A percentile compares a stretch with the other conserved stretches of the same genome.
Evolutionary conservation across 1,140 invertebrate genomes (phyloP).

Genomic region (Magallana ariakensis): DNA sequence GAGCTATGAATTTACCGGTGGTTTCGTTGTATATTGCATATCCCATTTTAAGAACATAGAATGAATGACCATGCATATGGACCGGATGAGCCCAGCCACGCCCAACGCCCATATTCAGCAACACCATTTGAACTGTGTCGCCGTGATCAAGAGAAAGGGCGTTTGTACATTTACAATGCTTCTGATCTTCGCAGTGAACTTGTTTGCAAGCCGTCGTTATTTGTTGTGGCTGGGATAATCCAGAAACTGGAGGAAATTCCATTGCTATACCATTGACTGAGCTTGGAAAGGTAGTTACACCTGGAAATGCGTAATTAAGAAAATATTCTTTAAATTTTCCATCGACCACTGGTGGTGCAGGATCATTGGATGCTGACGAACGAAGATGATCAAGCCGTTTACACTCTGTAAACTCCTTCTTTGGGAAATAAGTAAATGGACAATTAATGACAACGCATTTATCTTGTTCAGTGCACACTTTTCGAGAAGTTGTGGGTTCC

Average conservation of each 20-base stretch:
- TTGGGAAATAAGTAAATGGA: slow-evolving; percentile 69
- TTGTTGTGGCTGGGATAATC: slow-evolving; percentile 67
- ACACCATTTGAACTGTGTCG: slow-evolving; percentile 67
- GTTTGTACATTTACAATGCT: slow-evolving; percentile 53
- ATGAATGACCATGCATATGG: slow-evolving; percentile 88
- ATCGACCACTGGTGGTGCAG: slow-evolving; percentile 42
- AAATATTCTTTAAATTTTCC: slow-evolving; percentile 67
- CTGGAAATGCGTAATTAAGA: slow-evolving; percentile 75
- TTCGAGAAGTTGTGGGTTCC: slow-evolving; percentile 82
- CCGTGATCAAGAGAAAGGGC: slow-evolving; percentile 54
- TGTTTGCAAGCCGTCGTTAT: slow-evolving; percentile 49
- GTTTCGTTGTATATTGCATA: slow-evolving; percentile 61
- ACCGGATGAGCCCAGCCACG: slow-evolving; percentile 84
- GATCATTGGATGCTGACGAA: slow-evolving; percentile 51
- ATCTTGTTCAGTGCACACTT: slow-evolving; percentile 52
- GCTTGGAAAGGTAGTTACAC: slow-evolving; percentile 59
- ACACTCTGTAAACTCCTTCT: slow-evolving; percentile 58
- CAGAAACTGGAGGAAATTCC: slow-evolving; percentile 63
- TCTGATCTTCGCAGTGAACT: slow-evolving; percentile 60
- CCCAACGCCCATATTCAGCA: slow-evolving; percentile 82
- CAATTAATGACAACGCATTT: slow-evolving; percentile 70
- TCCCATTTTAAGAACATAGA: slow-evolving; percentile 84
- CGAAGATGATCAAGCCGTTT: slow-evolving; percentile 59
- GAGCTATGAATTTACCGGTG: slow-evolving; percentile 57
- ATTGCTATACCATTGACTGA: slow-evolving; percentile 71